Percentiles rank a stretch among this genome's conserved stretches.
These are phyloP conservation scores for Hydrotaea diabolus DNA, from an alignment of 2,888 invertebrate species.

Conservation along the genomic window DNA sequence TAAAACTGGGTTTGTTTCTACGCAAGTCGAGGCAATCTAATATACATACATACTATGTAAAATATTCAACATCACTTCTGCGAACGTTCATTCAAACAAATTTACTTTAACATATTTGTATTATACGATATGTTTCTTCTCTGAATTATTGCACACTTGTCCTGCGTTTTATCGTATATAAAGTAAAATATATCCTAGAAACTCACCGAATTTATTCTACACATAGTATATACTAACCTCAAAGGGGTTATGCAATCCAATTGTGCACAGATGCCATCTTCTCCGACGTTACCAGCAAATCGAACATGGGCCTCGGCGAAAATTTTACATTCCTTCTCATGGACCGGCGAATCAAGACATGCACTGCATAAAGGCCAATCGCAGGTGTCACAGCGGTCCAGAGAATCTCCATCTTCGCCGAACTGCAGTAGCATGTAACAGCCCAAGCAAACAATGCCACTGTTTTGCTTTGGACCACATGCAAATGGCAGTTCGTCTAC, in stretches of 20 bases:
- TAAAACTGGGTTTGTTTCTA: too few species aligned
- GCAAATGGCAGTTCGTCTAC: constrained; percentile 87
- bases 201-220: background rate
- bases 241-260: constrained; percentile 91
- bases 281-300: constrained; percentile 84
- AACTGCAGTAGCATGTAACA: constrained; percentile 85
- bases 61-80: too few species aligned
- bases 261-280: constrained; percentile 84
- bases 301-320: constrained; percentile 83
- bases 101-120: too few species aligned
- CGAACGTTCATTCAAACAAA: too few species aligned
- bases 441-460: constrained; percentile 87
- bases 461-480: constrained; percentile 89
- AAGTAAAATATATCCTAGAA: background rate
- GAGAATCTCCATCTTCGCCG: constrained; percentile 78
- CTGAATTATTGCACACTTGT: too few species aligned
- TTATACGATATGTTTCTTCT: too few species aligned
- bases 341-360: constrained; percentile 82
- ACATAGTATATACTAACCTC: constrained; percentile 82
- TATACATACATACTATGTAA: too few species aligned
- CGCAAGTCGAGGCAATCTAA: too few species aligned
- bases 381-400: constrained; percentile 86
- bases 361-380: constrained; percentile 84
- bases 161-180: too few species aligned
- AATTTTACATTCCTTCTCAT: constrained; percentile 86